Evolutionary conservation across 2,888 invertebrate species (phyloP).

Genomic region (Trichopoda pennipes): DNA sequence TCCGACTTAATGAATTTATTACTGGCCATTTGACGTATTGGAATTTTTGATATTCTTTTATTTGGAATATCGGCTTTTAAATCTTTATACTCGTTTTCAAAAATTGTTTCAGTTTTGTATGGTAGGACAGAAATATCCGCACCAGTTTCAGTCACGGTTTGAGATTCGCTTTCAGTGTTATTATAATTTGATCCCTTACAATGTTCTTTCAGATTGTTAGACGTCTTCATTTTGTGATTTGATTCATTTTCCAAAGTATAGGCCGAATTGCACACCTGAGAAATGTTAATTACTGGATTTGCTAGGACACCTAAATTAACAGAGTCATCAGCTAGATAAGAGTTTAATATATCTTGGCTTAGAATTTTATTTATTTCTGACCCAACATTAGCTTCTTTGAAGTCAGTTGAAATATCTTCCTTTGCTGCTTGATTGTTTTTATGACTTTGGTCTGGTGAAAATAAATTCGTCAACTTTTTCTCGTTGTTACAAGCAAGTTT

Average conservation of each 20-base stretch:
- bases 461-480: too few species aligned
- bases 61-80: neutral
- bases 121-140: neutral
- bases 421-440: too few species aligned
- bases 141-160: neutral
- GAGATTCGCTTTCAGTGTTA: neutral
- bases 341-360: neutral
- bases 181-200: too few species aligned
- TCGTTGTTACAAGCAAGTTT: too few species aligned
- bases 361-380: neutral
- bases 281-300: neutral
- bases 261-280: neutral
- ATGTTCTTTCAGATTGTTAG: too few species aligned
- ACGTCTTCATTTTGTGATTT: neutral
- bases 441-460: too few species aligned
- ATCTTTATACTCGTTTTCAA: neutral
- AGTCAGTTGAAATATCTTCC: too few species aligned
- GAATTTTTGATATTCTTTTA: constrained; percentile 74
- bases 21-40: constrained; percentile 72
- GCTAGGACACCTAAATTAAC: neutral
- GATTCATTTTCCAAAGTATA: neutral
- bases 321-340: neutral
- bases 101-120: neutral
- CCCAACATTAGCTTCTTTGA: neutral
- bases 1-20: constrained; percentile 27